Percentiles rank a stretch among this genome's conserved stretches.
phyloP scores from a whole-genome alignment of 2,113 vertebrate species.

The Phylloscopus trochiloides region DNA sequence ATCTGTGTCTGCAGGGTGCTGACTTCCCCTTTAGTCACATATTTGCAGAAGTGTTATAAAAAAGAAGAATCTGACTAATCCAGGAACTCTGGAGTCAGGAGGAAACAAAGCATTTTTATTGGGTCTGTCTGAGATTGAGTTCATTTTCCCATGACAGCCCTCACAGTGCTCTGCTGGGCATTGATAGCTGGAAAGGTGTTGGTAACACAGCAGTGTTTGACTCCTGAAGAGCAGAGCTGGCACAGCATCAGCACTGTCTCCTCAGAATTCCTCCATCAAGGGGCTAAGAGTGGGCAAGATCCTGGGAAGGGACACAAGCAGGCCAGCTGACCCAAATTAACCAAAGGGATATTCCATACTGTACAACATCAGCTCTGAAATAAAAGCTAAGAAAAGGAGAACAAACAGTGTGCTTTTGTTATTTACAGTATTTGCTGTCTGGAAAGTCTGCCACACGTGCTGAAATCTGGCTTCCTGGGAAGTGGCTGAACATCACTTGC shows the following conservation, averaged over 20 bases:
- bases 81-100: neutral
- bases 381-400: neutral
- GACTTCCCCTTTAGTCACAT: neutral
- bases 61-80: neutral
- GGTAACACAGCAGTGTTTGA: neutral
- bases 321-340: neutral
- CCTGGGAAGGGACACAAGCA: neutral
- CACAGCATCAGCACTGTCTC: neutral
- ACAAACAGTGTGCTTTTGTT: neutral
- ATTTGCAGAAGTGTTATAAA: neutral
- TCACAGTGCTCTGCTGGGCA: neutral
- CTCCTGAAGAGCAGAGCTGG: neutral
- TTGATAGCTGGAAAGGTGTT: too few relatives aligned
- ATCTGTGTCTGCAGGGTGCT: accelerated
- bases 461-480: neutral
- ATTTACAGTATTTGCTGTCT: neutral
- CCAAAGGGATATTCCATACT: neutral
- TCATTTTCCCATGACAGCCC: neutral
- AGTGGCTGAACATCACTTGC: neutral
- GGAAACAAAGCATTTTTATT: neutral
- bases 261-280: neutral
- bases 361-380: accelerated
- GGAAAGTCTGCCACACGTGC: accelerated
- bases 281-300: neutral
- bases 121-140: neutral